phyloP scores from a whole-genome alignment of 2,797 vertebrate species.

The Scolopax rusticola region DNA sequence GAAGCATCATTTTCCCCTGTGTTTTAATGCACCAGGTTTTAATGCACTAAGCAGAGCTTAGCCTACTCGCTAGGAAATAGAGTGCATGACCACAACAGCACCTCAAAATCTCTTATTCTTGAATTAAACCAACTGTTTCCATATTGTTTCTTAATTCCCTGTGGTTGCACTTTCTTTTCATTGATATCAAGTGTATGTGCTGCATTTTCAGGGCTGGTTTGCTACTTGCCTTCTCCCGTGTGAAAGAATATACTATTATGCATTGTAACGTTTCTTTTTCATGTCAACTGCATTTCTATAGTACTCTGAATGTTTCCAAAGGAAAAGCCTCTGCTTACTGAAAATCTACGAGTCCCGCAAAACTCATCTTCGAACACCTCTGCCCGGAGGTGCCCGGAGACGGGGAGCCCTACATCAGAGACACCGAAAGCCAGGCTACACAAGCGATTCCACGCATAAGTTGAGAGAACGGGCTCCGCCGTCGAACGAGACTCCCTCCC shows the following conservation, averaged over 20 bases:
- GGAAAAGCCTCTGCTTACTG: background rate
- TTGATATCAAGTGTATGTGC: fast-evolving
- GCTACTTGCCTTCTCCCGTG: fast-evolving
- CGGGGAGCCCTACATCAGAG: fast-evolving
- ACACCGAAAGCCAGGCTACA: no score
- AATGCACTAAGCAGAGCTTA: background rate
- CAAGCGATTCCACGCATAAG: fast-evolving
- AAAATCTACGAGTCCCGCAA: fast-evolving
- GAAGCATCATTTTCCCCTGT: background rate
- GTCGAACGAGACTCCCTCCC: fast-evolving
- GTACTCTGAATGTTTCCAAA: fast-evolving
- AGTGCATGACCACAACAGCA: fast-evolving
- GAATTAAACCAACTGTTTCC: background rate
- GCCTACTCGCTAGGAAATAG: background rate
- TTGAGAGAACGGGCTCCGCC: fast-evolving
- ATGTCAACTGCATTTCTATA: fast-evolving
- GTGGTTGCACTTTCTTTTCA: background rate
- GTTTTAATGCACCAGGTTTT: background rate
- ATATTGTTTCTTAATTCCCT: background rate
- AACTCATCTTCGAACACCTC: no score
- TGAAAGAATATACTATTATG: fast-evolving
- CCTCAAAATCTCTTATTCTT: background rate
- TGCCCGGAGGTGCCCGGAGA: no score
- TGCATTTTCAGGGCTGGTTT: background rate
- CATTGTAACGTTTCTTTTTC: background rate